These are phyloP conservation scores for Pseudopodoces humilis DNA, from an alignment of 2,113 vertebrate species.

Conservation along the genomic window DNA sequence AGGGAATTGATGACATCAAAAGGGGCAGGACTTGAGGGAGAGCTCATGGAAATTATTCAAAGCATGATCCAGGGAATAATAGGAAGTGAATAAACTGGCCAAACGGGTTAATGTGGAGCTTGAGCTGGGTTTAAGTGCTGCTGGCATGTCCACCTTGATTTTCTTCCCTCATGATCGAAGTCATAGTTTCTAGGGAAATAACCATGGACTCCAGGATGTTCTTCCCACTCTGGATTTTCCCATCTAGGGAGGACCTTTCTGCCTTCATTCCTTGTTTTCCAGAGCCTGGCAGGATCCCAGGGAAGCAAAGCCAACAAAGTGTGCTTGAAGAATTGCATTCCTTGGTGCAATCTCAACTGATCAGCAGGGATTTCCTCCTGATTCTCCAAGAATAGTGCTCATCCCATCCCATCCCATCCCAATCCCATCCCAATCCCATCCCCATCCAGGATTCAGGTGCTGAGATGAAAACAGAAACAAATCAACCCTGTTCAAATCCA, in stretches of 20 bases:
- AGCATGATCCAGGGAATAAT: constrained; percentile 35
- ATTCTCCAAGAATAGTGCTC: background rate
- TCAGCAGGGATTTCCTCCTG: background rate
- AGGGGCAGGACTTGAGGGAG: constrained; percentile 23
- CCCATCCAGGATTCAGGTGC: too few relatives aligned
- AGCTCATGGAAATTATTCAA: background rate
- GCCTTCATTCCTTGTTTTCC: background rate
- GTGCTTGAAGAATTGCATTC: background rate
- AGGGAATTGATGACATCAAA: constrained; percentile 4
- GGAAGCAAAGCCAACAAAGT: background rate
- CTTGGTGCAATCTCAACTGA: background rate
- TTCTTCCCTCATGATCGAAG: fast-evolving
- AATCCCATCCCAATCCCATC: background rate
- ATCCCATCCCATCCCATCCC: background rate
- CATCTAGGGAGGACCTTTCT: background rate
- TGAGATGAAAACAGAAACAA: background rate
- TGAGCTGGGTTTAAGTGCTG: background rate
- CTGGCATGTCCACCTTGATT: fast-evolving
- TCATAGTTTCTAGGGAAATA: background rate
- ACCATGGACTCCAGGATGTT: fast-evolving
- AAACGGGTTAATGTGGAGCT: background rate
- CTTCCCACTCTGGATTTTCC: background rate
- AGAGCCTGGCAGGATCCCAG: background rate
- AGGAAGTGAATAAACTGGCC: constrained; percentile 44
- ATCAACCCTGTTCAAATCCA: background rate